A percentile compares a stretch with the other conserved stretches of the same genome.
phyloP scores from a whole-genome alignment of 2,797 vertebrate species.

The Lithobates pipiens region DNA sequence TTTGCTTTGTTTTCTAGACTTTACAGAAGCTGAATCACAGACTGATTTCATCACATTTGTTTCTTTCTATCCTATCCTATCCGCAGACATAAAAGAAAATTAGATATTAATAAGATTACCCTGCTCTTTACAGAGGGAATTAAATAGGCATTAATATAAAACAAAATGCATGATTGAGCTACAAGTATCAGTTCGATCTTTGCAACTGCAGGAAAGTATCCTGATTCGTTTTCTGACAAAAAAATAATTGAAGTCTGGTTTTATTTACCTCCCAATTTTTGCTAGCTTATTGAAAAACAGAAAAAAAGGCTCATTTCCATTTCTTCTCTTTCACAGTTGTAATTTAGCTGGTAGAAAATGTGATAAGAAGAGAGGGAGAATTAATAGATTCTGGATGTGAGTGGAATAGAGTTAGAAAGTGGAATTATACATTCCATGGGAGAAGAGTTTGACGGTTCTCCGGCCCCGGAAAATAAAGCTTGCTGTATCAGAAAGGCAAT shows the following conservation, averaged over 20 bases:
- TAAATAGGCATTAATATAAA: conserved; percentile 22
- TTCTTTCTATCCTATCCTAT: background rate
- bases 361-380: conserved; percentile 45
- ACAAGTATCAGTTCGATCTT: background rate
- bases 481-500: conserved; percentile 31
- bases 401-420: conserved; percentile 29
- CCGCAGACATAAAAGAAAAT: conserved; percentile 38
- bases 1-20: background rate
- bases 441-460: conserved; percentile 22
- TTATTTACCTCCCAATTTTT: conserved; percentile 49
- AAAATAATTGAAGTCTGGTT: conserved; percentile 40
- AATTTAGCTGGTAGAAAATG: conserved; percentile 45
- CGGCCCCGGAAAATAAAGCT: conserved; percentile 26
- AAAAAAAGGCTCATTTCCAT: conserved; percentile 52
- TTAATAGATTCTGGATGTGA: conserved; percentile 55
- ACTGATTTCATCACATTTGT: conserved; percentile 5
- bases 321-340: conserved; percentile 37
- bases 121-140: conserved; percentile 17
- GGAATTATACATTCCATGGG: background rate
- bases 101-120: conserved; percentile 43
- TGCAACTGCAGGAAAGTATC: background rate
- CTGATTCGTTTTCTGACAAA: background rate
- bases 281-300: conserved; percentile 52
- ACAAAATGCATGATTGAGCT: conserved; percentile 16
- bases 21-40: background rate